phyloP scores from a whole-genome alignment of 2,113 vertebrate genomes.

The Oryzias curvinotus region DNA sequence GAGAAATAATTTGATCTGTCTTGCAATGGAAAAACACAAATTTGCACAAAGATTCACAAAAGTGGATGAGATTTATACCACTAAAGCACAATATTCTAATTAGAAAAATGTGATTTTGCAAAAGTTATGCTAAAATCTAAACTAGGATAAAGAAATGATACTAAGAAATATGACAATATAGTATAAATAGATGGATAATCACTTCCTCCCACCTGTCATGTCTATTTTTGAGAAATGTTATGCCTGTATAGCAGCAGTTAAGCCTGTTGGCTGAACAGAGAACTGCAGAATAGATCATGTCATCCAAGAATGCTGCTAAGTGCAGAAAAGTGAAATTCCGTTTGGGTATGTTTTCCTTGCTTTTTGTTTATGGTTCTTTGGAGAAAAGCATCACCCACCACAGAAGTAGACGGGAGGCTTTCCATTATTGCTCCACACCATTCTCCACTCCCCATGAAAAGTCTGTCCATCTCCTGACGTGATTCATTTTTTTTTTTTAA shows the following conservation, averaged over 20 bases:
- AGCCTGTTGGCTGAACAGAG: background rate
- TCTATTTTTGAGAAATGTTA: background rate
- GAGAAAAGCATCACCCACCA: conserved; percentile 24
- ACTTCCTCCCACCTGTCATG: too few relatives aligned
- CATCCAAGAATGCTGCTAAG: conserved; percentile 19
- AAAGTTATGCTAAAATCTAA: too few relatives aligned
- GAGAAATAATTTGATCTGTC: too few relatives aligned
- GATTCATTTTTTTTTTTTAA: conserved; percentile 36
- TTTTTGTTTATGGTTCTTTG: conserved; percentile 4
- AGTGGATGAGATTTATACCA: too few relatives aligned
- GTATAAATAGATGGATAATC: too few relatives aligned
- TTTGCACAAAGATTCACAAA: too few relatives aligned
- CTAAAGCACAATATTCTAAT: too few relatives aligned
- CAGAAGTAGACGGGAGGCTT: conserved; percentile 30
- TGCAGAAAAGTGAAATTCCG: conserved; percentile 30
- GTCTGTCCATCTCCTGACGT: conserved; percentile 41
- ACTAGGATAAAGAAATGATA: too few relatives aligned
- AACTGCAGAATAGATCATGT: conserved; percentile 7
- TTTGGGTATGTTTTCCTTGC: conserved; percentile 16
- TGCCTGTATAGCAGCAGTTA: background rate
- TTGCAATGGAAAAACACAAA: too few relatives aligned
- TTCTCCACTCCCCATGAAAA: conserved; percentile 19
- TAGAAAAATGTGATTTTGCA: too few relatives aligned
- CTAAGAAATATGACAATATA: too few relatives aligned
- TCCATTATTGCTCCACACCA: conserved; percentile 39